Evolutionary conservation across 1,140 invertebrate species (phyloP), one percentile per base, ranked within the genome.

Genomic region (Drosophila saltans): DNA sequence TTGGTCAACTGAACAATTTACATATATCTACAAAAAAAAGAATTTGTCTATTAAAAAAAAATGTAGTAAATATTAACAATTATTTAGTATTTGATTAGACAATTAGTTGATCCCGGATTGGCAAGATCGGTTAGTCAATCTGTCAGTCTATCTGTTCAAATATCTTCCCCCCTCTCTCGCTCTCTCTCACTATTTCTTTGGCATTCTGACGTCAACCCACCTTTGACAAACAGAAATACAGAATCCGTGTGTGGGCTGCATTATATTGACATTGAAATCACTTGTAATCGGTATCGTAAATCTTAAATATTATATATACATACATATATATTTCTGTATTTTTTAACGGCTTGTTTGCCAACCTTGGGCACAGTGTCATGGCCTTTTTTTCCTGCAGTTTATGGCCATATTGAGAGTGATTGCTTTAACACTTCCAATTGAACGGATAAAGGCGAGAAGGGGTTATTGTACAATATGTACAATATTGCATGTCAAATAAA

Each of bases 311-410:
- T 52, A 52, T 24, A 7, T 52, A 52, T 26, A 52, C 21, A 48
- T 16, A 21, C 6, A 21, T 52, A 52, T 3, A 52, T 52, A 9
- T 36, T 11, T 10, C 6, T 56, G 52, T 56, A n/a, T 57, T 4
- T 10, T 62, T 28, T 24, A 16, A 16, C 26, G 48, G 5, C 26
- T 11, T 11, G 40, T 39, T 55, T 45, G 69, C 41, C 73, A 78
- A 72, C 80, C 80, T 82, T 70, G 80, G 65, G 57, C 72, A 80
- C 68, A 86, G 78, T 85, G 75, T 85, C 78, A 81, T 59, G 82
- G 74, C 75, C 75, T 52, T 52, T 69, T 52, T 52, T 69, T 39
- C 60, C 26, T 52, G 59, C 39, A 40, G 55, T 62, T 78, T 77
- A 69, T 75, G 40, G 78, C 78, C 81, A 81, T 78, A 85, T 83